Evolutionary conservation across 2,888 invertebrate genomes (phyloP).

Genomic region (Sesia bembeciformis): DNA sequence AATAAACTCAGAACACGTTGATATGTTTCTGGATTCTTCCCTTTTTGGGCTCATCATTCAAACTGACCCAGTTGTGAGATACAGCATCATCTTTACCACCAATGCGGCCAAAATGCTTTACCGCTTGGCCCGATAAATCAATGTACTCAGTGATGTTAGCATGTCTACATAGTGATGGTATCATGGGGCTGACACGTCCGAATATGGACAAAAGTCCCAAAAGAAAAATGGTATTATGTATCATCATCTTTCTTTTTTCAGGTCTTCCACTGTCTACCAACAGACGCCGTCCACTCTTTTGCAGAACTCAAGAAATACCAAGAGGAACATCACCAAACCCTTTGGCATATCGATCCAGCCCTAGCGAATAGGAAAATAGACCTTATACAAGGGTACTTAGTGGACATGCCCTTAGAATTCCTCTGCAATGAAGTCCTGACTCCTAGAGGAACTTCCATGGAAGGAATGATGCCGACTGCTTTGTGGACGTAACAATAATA

Average conservation of each 20-base stretch:
- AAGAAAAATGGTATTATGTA: no score
- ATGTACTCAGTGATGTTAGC: neutral
- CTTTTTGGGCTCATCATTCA: no score
- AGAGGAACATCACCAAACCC: slow-evolving; percentile 75
- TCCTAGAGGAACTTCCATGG: slow-evolving; percentile 88
- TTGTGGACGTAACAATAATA: slow-evolving; percentile 84
- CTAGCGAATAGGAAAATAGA: slow-evolving; percentile 82
- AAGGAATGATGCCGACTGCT: slow-evolving; percentile 93
- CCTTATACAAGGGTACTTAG: slow-evolving; percentile 88
- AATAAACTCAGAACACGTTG: no score
- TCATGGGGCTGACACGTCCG: no score
- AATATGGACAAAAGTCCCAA: no score
- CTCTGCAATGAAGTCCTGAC: slow-evolving; percentile 89
- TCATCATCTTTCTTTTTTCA: slow-evolving; percentile 22
- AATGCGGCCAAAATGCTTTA: neutral
- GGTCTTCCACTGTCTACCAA: slow-evolving; percentile 94
- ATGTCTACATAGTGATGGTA: neutral
- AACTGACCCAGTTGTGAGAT: no score
- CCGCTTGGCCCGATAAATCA: neutral
- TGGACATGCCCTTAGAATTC: slow-evolving; percentile 91
- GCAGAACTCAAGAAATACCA: slow-evolving; percentile 84
- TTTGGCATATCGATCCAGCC: slow-evolving; percentile 83
- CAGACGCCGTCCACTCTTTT: slow-evolving; percentile 85
- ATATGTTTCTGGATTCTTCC: no score
- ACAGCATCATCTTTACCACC: no score